Evolutionary conservation across 2,797 vertebrate genomes (phyloP).

Genomic region (Gymnoscopelus microlampas): DNA sequence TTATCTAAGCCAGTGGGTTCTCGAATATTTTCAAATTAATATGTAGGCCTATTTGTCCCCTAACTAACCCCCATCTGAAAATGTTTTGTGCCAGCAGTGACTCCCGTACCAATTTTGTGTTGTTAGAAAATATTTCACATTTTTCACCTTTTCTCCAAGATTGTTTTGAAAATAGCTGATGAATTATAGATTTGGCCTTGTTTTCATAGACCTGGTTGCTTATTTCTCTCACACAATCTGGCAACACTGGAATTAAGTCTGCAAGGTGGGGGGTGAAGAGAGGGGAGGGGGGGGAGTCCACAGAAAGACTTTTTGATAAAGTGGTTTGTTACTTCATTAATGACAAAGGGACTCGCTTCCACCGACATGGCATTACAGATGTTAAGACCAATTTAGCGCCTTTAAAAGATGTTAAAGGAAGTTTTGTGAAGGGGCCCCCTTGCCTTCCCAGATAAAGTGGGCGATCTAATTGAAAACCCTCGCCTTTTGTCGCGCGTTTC

Average conservation of each 20-base stretch:
- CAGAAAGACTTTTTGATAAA: conserved; percentile 84
- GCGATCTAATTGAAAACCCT: conserved; percentile 79
- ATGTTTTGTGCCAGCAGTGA: too few species aligned
- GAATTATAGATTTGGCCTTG: too few species aligned
- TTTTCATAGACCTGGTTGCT: too few species aligned
- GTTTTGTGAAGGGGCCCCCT: conserved; percentile 73
- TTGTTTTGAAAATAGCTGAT: too few species aligned
- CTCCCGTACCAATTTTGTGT: too few species aligned
- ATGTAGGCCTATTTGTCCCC: neutral
- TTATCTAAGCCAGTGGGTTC: too few species aligned
- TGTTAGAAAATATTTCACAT: too few species aligned
- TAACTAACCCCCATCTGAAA: neutral
- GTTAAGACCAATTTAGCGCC: conserved; percentile 83
- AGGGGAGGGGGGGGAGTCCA: conserved; percentile 22
- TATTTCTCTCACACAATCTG: neutral
- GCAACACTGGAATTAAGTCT: conserved; percentile 53
- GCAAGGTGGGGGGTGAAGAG: conserved; percentile 23
- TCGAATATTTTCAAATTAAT: too few species aligned
- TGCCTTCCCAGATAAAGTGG: conserved; percentile 66
- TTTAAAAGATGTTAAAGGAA: conserved; percentile 77
- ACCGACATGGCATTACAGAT: conserved; percentile 80
- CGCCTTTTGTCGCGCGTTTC: conserved; percentile 76
- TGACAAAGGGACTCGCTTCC: conserved; percentile 80
- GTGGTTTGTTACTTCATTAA: conserved; percentile 89
- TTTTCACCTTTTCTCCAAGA: too few species aligned